These are phyloP conservation scores for Sycophila sp. DNA, from an alignment of 1,140 invertebrate species.

Conservation along the genomic window DNA sequence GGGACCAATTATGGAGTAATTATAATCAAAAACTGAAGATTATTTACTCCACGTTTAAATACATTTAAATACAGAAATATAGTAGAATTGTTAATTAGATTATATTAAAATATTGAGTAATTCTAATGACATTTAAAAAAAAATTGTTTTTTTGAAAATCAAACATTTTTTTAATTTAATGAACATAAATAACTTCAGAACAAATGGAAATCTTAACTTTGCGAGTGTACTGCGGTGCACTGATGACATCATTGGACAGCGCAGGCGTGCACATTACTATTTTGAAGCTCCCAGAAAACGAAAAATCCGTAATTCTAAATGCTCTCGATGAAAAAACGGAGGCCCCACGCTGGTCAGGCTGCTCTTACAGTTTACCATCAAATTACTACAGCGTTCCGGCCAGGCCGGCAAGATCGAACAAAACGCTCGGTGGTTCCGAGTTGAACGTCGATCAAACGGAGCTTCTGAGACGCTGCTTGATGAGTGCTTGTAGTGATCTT, in stretches of 20 bases:
- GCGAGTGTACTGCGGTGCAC: slow-evolving; percentile 75
- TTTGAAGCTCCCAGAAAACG: slow-evolving; percentile 68
- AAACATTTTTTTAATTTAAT: background rate
- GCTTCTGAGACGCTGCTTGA: slow-evolving; percentile 65
- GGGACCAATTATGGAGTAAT: too few species aligned
- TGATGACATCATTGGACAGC: slow-evolving; percentile 87
- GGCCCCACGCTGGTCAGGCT: slow-evolving; percentile 72
- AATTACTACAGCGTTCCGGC: background rate
- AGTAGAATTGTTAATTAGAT: too few species aligned
- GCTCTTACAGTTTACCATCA: slow-evolving; percentile 51
- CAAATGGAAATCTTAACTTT: slow-evolving; percentile 68
- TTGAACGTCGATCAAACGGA: slow-evolving; percentile 56
- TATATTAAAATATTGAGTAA: too few species aligned
- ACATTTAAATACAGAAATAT: too few species aligned
- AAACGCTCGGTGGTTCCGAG: slow-evolving; percentile 50
- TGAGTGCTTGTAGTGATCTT: slow-evolving; percentile 65
- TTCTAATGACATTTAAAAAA: too few species aligned
- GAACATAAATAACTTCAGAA: slow-evolving; percentile 53
- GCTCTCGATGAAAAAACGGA: slow-evolving; percentile 71
- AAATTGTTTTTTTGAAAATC: too few species aligned
- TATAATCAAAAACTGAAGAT: too few species aligned
- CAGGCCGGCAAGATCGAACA: slow-evolving; percentile 26
- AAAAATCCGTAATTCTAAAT: slow-evolving; percentile 65
- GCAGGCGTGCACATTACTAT: slow-evolving; percentile 81
- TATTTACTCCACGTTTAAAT: too few species aligned